A percentile compares a stretch with the other conserved stretches of the same genome.
These are phyloP conservation scores for Cinclus cinclus DNA, from an alignment of 2,113 vertebrate species.

Conservation along the genomic window DNA sequence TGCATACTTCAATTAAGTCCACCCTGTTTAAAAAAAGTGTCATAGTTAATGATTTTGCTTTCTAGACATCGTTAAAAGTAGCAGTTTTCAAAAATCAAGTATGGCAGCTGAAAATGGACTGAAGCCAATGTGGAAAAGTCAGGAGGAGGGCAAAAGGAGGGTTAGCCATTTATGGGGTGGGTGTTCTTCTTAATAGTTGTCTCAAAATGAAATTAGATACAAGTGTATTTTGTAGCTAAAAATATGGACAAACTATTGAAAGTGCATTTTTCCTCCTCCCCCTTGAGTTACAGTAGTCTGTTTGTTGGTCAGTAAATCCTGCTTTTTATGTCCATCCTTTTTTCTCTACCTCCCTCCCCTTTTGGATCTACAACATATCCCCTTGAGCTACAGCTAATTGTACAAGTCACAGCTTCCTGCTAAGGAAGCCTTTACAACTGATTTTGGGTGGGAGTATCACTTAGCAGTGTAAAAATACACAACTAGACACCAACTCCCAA, in stretches of 20 bases:
- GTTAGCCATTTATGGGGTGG: slow-evolving; percentile 17
- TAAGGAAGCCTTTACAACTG: slow-evolving; percentile 58
- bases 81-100: slow-evolving; percentile 50
- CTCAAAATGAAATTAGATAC: slow-evolving; percentile 1
- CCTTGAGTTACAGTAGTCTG: slow-evolving; percentile 59
- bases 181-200: slow-evolving; percentile 14
- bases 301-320: slow-evolving; percentile 66
- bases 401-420: slow-evolving; percentile 35
- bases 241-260: slow-evolving; percentile 71
- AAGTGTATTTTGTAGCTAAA: slow-evolving; percentile 45
- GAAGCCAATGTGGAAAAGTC: slow-evolving; percentile 5
- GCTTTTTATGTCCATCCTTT: slow-evolving; percentile 15
- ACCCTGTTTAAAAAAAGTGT: slow-evolving; percentile 78
- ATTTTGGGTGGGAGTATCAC: slow-evolving; percentile 52
- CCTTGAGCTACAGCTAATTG: slow-evolving; percentile 39
- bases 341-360: not conserved
- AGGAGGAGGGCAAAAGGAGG: slow-evolving; percentile 28
- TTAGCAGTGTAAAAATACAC: slow-evolving; percentile 29
- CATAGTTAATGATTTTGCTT: slow-evolving; percentile 49
- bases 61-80: slow-evolving; percentile 26
- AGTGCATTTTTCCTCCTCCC: slow-evolving; percentile 73
- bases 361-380: slow-evolving; percentile 37
- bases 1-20: slow-evolving; percentile 71
- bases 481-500: slow-evolving; percentile 48
- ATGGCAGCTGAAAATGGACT: slow-evolving; percentile 61